Evolutionary conservation across 2,113 vertebrate genomes (phyloP), one percentile per base, ranked within the genome.

Genomic region (Alectura lathami): DNA sequence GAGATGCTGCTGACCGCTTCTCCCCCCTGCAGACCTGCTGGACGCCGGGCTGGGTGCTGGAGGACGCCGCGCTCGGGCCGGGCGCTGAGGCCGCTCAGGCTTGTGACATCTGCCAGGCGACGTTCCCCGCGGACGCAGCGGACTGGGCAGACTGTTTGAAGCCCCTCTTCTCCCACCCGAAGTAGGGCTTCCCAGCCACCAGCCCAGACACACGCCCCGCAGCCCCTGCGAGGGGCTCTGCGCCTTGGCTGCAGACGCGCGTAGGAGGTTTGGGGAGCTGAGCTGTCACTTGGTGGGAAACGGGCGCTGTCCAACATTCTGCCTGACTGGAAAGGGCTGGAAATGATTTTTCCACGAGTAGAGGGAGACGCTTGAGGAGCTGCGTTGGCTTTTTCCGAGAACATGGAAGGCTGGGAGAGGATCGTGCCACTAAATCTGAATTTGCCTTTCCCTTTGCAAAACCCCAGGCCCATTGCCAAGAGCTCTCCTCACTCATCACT

Each of bases 31-130:
- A 98, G 98, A 95, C 83, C 3, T 97, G 94, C 34, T 92, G 94
- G 97, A 94, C 78, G 1, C 97, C 95, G 4, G 62, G 86, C 26
- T 96, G 95, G 63, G 85, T 70, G 40, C 85, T 97, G 86, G 91
- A 88, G 89, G 91, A 95, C 3, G 93, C 94, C 17, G 3, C 74
- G 5, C 42, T 89, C 1, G 88, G 85, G 48, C 43, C 73, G 1
- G 92, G 88, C 0, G 50, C 98, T 0, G 97, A 95, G 13, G 86
- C 95, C 6, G 92, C 96, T 4, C 94, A 97, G 3, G 84, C 97
- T 54, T 98, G 98, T 23, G 98, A 98, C n/a, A 98, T 98, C 85
- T 98, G 98, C 95, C 97, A 96, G 43, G 98, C 98, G 5, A 72
- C 98, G 38, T 98, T 98, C 81, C 98, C 98, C 0, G 96, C 84